Conservation (phyloP, 1,140 invertebrate genomes). For the Drosophila takahashii region DNA sequence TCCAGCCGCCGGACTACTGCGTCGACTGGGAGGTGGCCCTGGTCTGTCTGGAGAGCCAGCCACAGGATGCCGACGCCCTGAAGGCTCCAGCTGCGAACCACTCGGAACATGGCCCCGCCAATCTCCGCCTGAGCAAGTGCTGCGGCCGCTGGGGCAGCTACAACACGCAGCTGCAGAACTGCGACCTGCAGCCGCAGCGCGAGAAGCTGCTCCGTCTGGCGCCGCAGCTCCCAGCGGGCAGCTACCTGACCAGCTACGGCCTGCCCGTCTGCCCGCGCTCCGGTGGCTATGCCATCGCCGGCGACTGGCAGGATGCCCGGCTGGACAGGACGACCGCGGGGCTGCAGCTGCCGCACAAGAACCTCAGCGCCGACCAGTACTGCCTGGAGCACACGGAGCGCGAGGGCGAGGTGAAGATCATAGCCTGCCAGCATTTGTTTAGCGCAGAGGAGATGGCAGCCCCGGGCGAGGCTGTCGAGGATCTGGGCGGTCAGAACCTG, state of each 20-base stretch:
- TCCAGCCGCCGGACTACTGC: constrained; percentile 86
- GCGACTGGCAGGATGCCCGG: constrained; percentile 83
- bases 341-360: constrained; percentile 55
- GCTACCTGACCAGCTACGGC: constrained; percentile 70
- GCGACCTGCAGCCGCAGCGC: constrained; percentile 47
- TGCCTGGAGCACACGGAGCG: constrained; percentile 77
- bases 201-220: constrained; percentile 24
- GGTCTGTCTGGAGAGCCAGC: constrained; percentile 84
- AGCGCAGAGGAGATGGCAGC: neutral
- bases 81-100: neutral
- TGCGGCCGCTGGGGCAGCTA: constrained; percentile 87
- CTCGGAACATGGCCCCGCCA: constrained; percentile 15
- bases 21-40: constrained; percentile 87
- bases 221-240: constrained; percentile 40
- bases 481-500: constrained; percentile 85
- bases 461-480: neutral
- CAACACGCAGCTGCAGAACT: constrained; percentile 85
- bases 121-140: constrained; percentile 86
- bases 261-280: constrained; percentile 85
- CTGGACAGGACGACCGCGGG: constrained; percentile 49
- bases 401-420: constrained; percentile 86
- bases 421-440: constrained; percentile 87
- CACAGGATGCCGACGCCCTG: constrained; percentile 47
- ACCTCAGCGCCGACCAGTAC: constrained; percentile 56
- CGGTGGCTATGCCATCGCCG: constrained; percentile 85